A percentile compares a stretch with the other conserved stretches of the same genome.
phyloP scores from a whole-genome alignment of 2,888 invertebrate species.

The Steinernema hermaphroditum region DNA sequence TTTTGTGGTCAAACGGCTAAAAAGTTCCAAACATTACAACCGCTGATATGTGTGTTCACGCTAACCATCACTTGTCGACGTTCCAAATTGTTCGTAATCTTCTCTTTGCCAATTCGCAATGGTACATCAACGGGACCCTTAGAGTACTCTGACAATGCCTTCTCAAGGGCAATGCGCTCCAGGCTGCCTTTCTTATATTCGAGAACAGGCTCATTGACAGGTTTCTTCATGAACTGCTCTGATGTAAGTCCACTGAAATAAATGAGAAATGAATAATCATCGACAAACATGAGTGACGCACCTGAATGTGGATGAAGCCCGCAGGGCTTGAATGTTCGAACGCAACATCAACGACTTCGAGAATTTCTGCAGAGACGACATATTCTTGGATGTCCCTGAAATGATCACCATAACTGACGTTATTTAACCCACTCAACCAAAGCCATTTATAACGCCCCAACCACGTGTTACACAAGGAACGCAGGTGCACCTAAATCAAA shows the following conservation, averaged over 20 bases:
- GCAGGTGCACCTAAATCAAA: too few relatives aligned
- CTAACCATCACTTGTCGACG: slow-evolving; percentile 77
- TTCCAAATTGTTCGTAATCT: slow-evolving; percentile 66
- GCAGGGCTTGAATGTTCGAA: not conserved
- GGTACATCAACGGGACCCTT: slow-evolving; percentile 76
- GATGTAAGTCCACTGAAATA: slow-evolving; percentile 64
- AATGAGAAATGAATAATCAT: not conserved
- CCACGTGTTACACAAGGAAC: too few relatives aligned
- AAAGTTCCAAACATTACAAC: not conserved
- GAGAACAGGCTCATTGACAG: slow-evolving; percentile 70
- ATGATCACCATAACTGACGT: too few relatives aligned
- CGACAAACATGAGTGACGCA: not conserved
- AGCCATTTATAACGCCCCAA: too few relatives aligned
- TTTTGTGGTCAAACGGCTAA: slow-evolving; percentile 78
- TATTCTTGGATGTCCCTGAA: too few relatives aligned
- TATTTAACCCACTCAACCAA: too few relatives aligned
- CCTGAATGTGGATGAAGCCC: slow-evolving; percentile 23
- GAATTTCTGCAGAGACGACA: too few relatives aligned
- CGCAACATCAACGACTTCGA: too few relatives aligned
- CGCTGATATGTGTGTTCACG: not conserved
- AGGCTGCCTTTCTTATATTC: slow-evolving; percentile 81
- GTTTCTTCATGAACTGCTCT: slow-evolving; percentile 66
- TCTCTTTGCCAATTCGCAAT: slow-evolving; percentile 91
- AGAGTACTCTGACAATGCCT: slow-evolving; percentile 71
- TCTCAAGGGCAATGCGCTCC: slow-evolving; percentile 78